Evolutionary conservation across 1,140 invertebrate species (phyloP).

Genomic region (Riptortus pedestris): DNA sequence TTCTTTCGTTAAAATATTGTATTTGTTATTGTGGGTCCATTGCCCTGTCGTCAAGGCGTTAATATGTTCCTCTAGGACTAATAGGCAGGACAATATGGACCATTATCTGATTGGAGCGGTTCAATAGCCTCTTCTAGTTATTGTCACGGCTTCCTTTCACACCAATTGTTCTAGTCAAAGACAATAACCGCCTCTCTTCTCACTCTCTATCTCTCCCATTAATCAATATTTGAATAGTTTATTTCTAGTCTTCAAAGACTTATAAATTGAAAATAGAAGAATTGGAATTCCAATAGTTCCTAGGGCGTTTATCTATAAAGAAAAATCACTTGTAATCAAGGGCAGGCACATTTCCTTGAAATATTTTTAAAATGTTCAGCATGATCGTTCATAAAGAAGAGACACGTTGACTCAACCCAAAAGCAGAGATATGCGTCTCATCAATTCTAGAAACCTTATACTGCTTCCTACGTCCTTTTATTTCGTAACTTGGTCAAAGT

Average conservation of each 20-base stretch:
- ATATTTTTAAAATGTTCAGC: too few species aligned
- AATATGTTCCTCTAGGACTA: conserved; percentile 1
- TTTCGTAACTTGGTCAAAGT: too few species aligned
- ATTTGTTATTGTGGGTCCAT: background rate
- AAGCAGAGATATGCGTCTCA: too few species aligned
- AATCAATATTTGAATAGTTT: conserved; percentile 8
- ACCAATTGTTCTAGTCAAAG: background rate
- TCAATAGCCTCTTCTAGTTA: conserved; percentile 1
- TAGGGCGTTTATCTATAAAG: too few species aligned
- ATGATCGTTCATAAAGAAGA: too few species aligned
- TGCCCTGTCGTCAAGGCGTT: background rate
- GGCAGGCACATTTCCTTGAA: too few species aligned
- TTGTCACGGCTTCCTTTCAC: background rate
- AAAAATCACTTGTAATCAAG: too few species aligned
- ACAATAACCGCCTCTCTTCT: background rate
- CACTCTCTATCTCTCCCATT: conserved; percentile 6
- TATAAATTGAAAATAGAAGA: conserved; percentile 7
- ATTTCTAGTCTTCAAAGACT: background rate
- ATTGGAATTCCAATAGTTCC: conserved; percentile 1
- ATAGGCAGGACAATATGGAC: background rate
- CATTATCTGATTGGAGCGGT: conserved; percentile 1
- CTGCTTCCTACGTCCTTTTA: too few species aligned
- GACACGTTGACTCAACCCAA: too few species aligned
- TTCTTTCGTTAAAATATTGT: too few species aligned
- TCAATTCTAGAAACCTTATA: too few species aligned